A percentile compares a stretch with the other conserved stretches of the same genome.
phyloP scores from a whole-genome alignment of 2,888 invertebrate genomes.

The Tortricodes alternella region DNA sequence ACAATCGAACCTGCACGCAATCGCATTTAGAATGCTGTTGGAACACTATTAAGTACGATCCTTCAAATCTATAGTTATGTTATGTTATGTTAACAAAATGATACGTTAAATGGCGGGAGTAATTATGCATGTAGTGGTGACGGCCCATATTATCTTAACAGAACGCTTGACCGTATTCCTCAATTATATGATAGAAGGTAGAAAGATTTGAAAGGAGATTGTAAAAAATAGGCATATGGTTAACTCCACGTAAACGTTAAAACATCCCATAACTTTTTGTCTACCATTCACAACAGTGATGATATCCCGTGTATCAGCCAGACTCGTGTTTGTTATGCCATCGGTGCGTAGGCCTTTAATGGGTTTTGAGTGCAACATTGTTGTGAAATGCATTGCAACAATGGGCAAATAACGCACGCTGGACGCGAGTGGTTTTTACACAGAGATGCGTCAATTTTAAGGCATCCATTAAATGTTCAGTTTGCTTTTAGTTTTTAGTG shows the following conservation, averaged over 20 bases:
- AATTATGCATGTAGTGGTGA: too few relatives aligned
- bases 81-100: not conserved
- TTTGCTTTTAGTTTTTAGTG: too few relatives aligned
- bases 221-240: too few relatives aligned
- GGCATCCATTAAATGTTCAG: not conserved
- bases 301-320: conserved; percentile 30
- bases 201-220: too few relatives aligned
- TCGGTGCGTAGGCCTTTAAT: conserved; percentile 60
- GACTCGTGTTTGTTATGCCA: conserved; percentile 44
- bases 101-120: conserved; percentile 6
- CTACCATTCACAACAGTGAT: conserved; percentile 31
- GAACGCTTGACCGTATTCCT: too few relatives aligned
- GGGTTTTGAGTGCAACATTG: conserved; percentile 74
- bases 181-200: too few relatives aligned
- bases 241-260: too few relatives aligned
- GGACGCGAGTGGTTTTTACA: conserved; percentile 53
- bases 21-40: too few relatives aligned
- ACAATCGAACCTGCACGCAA: too few relatives aligned
- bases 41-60: too few relatives aligned
- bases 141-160: too few relatives aligned
- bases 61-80: not conserved
- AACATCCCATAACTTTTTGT: too few relatives aligned
- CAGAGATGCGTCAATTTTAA: conserved; percentile 4
- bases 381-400: conserved; percentile 62
- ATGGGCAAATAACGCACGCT: conserved; percentile 50